Base-by-base conservation (phyloP, 2,888 invertebrate genomes). In the Cryptocephalus moraei region DNA sequence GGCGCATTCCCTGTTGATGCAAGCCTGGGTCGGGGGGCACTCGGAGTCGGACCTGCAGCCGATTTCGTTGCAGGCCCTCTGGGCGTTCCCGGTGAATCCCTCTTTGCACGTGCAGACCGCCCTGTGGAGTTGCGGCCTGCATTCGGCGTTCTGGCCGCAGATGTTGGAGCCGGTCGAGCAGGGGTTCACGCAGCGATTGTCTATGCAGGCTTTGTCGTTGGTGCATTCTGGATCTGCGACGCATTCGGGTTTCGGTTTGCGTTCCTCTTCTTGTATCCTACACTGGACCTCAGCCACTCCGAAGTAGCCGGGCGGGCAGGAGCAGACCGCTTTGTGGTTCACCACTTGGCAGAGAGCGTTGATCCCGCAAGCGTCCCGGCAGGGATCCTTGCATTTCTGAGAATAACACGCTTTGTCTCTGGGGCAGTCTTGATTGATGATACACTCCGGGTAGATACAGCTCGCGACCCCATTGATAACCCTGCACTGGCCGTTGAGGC, bases 381-480 rank as follows among this genome's bases (percentile, higher is more conserved):
- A 89, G 36, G 91, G 91, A 70, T 92, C 88, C 50, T 81, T 76
- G 62, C 92, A 93, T 64, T 85, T 86, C 56, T 88, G 88, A 36
- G 80, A 80, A 60, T 86, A 84, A 63, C 91, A 92, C 1, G 88
- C 84, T 57, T 83, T 65, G 54, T 88, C 81, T 47, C 86, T 78
- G 0, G 88, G 78, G 69, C 92, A 93, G 59, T 92, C 91, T n/a
- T 86, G 84, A 63, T 91, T 91, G 45, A 86, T 82, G 3, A 91
- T 75, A 67, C 92, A 92, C 68, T 91, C 92, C 0, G 91, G 91
- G 68, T 89, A 91, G 46, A 79, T 76, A 62, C 91, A 91, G 44
- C 79, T 77, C 0, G 88, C 86, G 4, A 77, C 76, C 11, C 76
- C 77, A 52, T 85, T 86, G 49, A 81, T 75, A 1, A 83, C 76